A percentile compares a stretch with the other conserved stretches of the same genome.
phyloP scores from a whole-genome alignment of 2,888 invertebrate genomes.

The Ophonus ardosiacus region DNA sequence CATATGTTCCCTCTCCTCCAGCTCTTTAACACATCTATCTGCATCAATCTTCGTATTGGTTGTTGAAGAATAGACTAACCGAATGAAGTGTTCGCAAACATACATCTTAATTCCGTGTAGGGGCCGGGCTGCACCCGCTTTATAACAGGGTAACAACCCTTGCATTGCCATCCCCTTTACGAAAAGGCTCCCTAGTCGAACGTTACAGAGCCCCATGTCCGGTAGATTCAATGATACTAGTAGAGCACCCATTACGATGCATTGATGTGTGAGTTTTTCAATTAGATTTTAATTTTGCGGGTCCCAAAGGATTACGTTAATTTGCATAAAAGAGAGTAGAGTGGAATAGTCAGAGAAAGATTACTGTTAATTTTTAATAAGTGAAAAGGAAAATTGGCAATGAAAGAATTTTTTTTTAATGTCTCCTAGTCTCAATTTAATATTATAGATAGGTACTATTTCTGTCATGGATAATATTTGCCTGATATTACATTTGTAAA shows the following conservation, averaged over 20 bases:
- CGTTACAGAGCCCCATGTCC: slow-evolving; percentile 29
- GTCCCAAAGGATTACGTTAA: slow-evolving; percentile 31
- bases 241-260: slow-evolving; percentile 17
- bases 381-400: not conserved
- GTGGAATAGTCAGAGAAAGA: not conserved
- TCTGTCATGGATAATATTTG: no score
- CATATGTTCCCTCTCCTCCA: not conserved
- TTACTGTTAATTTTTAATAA: not conserved
- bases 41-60: not conserved
- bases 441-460: no score
- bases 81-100: slow-evolving; percentile 60
- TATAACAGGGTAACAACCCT: slow-evolving; percentile 41
- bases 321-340: slow-evolving; percentile 24
- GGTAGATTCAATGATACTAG: slow-evolving; percentile 37
- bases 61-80: slow-evolving; percentile 53
- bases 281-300: slow-evolving; percentile 55
- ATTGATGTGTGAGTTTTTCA: slow-evolving; percentile 52
- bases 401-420: no score
- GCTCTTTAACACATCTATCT: not conserved
- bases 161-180: slow-evolving; percentile 2
- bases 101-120: slow-evolving; percentile 52
- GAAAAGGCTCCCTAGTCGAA: slow-evolving; percentile 23
- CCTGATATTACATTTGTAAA: no score
- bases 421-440: no score
- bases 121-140: slow-evolving; percentile 5